A percentile compares a stretch with the other conserved stretches of the same genome.
Evolutionary conservation across 2,113 vertebrate genomes (phyloP).

Genomic region (Ptilonorhynchus violaceus): DNA sequence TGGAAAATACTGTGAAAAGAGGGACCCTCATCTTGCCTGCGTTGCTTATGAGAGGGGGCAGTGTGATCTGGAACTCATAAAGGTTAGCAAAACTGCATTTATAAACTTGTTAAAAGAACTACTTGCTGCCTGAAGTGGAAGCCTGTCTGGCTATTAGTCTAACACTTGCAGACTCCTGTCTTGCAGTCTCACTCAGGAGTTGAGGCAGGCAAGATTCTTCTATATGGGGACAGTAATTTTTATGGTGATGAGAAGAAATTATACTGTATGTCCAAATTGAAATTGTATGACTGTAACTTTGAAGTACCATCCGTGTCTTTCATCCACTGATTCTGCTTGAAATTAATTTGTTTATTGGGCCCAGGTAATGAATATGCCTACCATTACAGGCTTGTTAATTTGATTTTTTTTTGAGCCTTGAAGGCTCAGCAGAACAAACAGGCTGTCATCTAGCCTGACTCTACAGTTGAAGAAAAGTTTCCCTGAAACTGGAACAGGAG

Average conservation of each 20-base stretch:
- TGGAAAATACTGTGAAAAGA: conserved; percentile 89
- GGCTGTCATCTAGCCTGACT: not conserved
- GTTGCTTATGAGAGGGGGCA: conserved; percentile 89
- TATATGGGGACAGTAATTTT: not conserved
- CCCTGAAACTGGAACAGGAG: not conserved
- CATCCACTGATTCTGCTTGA: not conserved
- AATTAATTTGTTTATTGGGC: not conserved
- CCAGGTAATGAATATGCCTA: not conserved
- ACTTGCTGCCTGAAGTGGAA: not conserved
- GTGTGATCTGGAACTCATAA: conserved; percentile 90
- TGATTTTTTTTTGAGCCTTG: not conserved
- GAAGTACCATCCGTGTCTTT: not conserved
- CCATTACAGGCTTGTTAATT: not conserved
- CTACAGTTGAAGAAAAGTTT: not conserved
- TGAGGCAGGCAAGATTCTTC: not conserved
- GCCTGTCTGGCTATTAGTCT: not conserved
- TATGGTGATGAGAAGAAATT: not conserved
- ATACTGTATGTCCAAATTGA: not conserved
- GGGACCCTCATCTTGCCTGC: conserved; percentile 89
- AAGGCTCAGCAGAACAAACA: not conserved
- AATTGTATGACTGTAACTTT: not conserved
- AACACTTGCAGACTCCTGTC: not conserved
- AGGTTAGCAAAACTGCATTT: conserved; percentile 72
- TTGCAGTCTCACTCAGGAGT: not conserved
- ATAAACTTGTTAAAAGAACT: not conserved